Base-by-base conservation (phyloP, 2,888 invertebrate genomes). In the Ceriagrion tenellum region DNA sequence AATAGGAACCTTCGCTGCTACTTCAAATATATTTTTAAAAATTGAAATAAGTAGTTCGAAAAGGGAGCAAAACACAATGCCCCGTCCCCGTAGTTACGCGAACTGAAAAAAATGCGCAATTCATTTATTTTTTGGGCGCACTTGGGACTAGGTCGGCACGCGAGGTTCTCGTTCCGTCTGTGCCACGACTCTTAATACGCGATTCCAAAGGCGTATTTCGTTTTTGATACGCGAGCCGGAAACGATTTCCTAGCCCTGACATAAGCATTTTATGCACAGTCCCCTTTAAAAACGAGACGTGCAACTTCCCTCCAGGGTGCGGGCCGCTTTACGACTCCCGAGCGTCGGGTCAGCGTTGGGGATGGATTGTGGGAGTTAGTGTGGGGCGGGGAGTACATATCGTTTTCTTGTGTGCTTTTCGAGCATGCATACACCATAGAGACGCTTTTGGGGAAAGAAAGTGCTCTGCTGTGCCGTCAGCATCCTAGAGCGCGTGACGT, bases 141-240 rank as follows among this genome's bases (percentile, higher is more conserved):
- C 26, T 35, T 10, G 16, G 10, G 35, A 35, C 12, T 18, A 16
- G 35, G 30, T 18, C 69, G 23, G 81, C 81, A 81, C 81, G 81
- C 81, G 81, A 81, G 81, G 16, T 4, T 8, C 16, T 81, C 81
- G n/a, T 81, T 81, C 81, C 30, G 35, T 35, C n/a, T 35, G 81
- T 6, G 16, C 35, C 35, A 13, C 18, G 4, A n/a, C 81, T 81
- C 74, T 74, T 30, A 10, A 8, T 30, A 13, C 35, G 13, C 16
- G 6, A 13, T 16, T 16, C 13, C 81, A 0, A 10, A 1, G 6
- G 69, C 69, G 81, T 81, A 35, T 35, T 81, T 81, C 35, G 35
- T 81, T 81, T 81, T 35, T 81, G 81, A 81, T 81, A 81, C 81
- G 81, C 81, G 35, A 81, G 13, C 81, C 35, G 81, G 81, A 81